Evolutionary conservation across 2,113 vertebrate genomes (phyloP), one percentile per base, ranked within the genome.

Genomic region (Chauna torquata): DNA sequence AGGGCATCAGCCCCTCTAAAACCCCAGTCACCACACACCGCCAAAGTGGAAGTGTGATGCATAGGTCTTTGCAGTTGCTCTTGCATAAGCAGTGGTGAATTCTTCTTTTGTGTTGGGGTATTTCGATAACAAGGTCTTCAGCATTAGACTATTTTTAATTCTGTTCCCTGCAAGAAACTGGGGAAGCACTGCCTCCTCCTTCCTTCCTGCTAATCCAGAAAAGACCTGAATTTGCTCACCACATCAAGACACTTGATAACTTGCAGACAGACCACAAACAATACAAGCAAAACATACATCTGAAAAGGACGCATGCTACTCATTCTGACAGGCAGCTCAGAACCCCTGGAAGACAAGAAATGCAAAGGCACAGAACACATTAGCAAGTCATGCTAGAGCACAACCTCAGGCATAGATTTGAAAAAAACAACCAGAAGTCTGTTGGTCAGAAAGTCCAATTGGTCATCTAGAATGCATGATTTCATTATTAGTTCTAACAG

Each of bases 91-190:
- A 50, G 42, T 8, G 8, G 34, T 74, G 58, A 58, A 83, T 44
- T 74, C 2, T 2, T 72, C 11, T 17, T 54, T 71, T 58, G 11
- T 36, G 38, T 54, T 27, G 62, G 0, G 0, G 7, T 38, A 38
- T n/a, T 55, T 64, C 12, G 16, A 25, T 81, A 84, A 86, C 40
- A 42, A 15, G 14, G 32, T 6, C 52, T 64, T 55, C 57, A 69
- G 52, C 3, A 0, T 47, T 55, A 82, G 34, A 45, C 17, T 0
- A 0, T 8, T 27, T 68, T 30, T 50, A 75, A 62, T 59, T 58
- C 45, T 49, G n/a, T 10, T 84, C n/a, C 44, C 45, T 47, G 30
- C 16, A 82, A 71, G 38, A 76, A 86, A 68, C 3, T 47, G 54
- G 28, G 28, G 72, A 86, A 64, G 52, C 61, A 66, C 34, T 75